Conservation (phyloP, 2,113 vertebrate species). For the Sorex fumeus region DNA sequence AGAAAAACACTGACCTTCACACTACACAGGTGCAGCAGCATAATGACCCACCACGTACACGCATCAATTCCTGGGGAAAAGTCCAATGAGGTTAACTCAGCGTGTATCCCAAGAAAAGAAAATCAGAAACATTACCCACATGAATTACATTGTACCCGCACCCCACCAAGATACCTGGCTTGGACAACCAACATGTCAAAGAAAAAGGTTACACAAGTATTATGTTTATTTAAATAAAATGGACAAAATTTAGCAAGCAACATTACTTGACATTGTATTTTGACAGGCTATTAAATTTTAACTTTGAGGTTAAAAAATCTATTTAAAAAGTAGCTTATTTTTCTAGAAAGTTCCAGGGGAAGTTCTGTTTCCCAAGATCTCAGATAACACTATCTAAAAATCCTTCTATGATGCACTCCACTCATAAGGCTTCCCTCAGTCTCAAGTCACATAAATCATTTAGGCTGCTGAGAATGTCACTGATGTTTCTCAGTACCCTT, state of each 20-base stretch:
- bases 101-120: constrained; percentile 85
- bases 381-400: constrained; percentile 21
- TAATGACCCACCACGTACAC: constrained; percentile 97
- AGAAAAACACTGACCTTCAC: constrained; percentile 99
- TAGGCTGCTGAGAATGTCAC: background rate
- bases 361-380: background rate
- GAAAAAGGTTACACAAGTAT: background rate
- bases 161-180: background rate
- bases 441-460: background rate
- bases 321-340: background rate
- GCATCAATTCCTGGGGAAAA: constrained; percentile 98
- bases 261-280: background rate
- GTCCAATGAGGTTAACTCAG: constrained; percentile 95
- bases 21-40: constrained; percentile 99
- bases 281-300: constrained; percentile 21
- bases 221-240: constrained; percentile 23
- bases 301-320: constrained; percentile 35
- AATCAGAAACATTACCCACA: constrained; percentile 82
- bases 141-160: constrained; percentile 8
- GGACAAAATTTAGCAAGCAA: constrained; percentile 4
- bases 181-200: background rate
- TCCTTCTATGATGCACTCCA: background rate
- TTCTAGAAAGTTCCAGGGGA: background rate
- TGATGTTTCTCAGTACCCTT: background rate
- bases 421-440: background rate